Evolutionary conservation across 2,113 vertebrate genomes (phyloP).

Genomic region (Platysteira castanea): DNA sequence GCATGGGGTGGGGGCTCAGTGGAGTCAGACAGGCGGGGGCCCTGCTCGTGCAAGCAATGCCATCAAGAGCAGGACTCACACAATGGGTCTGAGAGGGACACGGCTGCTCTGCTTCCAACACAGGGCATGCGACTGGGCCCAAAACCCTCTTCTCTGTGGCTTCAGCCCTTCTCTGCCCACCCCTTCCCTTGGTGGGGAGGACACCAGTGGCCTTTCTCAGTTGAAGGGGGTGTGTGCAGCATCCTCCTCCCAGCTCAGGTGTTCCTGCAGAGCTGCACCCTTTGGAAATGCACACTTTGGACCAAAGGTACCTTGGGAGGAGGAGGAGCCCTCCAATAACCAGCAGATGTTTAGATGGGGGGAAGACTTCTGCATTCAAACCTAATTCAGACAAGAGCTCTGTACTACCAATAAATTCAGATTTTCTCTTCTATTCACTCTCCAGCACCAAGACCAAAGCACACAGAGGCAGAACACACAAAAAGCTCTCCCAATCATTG

Average conservation of each 20-base stretch:
- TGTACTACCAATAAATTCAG: background rate
- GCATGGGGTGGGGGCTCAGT: background rate
- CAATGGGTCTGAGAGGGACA: background rate
- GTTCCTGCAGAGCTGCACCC: background rate
- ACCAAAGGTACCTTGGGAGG: background rate
- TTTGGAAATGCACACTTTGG: background rate
- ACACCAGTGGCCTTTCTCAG: background rate
- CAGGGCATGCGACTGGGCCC: accelerated
- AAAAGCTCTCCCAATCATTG: conserved; percentile 29
- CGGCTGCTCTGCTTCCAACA: background rate
- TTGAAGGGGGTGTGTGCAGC: accelerated
- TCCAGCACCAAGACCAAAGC: background rate
- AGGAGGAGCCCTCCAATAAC: background rate
- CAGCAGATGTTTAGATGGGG: background rate
- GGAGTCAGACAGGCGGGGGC: background rate
- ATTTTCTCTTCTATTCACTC: background rate
- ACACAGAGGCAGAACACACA: conserved; percentile 1
- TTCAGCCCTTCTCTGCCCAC: background rate
- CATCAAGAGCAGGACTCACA: background rate
- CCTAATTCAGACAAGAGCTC: background rate
- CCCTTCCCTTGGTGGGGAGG: accelerated
- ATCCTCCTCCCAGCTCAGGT: background rate
- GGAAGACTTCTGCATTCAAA: background rate
- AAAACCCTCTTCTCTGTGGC: background rate
- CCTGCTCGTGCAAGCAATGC: accelerated